phyloP scores from a whole-genome alignment of 2,888 invertebrate genomes.

The Unio pictorum region DNA sequence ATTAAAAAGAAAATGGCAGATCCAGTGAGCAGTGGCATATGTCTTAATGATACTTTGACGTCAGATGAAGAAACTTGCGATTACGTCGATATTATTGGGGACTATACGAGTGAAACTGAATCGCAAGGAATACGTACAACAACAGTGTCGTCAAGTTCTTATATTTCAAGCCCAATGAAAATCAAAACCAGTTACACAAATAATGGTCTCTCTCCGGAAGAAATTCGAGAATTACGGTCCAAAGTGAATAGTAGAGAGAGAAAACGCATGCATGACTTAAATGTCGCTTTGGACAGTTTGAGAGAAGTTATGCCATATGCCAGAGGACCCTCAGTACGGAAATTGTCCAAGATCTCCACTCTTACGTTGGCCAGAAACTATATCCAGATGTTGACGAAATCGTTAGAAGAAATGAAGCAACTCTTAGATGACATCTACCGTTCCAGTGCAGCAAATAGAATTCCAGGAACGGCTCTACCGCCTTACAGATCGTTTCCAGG shows the following conservation, averaged over 20 bases:
- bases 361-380: conserved; percentile 57
- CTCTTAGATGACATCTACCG: conserved; percentile 49
- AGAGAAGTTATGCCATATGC: conserved; percentile 63
- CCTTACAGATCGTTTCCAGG: conserved; percentile 1
- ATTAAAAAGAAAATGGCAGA: no score
- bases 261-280: conserved; percentile 72
- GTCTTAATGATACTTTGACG: no score
- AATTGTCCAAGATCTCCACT: conserved; percentile 62
- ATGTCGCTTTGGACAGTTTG: conserved; percentile 65
- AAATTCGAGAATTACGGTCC: conserved; percentile 38
- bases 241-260: conserved; percentile 71
- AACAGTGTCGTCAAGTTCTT: neutral
- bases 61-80: conserved; percentile 12
- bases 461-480: neutral
- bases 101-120: conserved; percentile 5
- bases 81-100: conserved; percentile 18
- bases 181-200: conserved; percentile 61
- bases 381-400: conserved; percentile 53
- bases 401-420: conserved; percentile 55
- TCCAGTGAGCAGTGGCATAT: no score
- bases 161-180: neutral
- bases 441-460: conserved; percentile 11
- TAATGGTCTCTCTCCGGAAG: conserved; percentile 73
- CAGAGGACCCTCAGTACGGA: conserved; percentile 56
- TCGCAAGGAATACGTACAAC: neutral